phyloP scores from a whole-genome alignment of 2,113 vertebrate species.

The Sebastes schlegelii region DNA sequence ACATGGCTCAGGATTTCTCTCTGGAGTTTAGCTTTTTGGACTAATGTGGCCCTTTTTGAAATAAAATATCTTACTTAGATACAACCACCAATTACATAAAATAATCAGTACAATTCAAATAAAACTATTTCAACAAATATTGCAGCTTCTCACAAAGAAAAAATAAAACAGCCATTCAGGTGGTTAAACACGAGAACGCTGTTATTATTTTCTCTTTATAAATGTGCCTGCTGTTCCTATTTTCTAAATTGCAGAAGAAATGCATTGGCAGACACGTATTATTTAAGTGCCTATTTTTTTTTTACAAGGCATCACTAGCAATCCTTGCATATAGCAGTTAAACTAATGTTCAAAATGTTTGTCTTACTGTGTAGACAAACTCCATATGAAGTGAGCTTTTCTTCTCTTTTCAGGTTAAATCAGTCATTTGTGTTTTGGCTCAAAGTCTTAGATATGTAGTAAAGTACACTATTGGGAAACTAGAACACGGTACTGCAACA shows the following conservation, averaged over 20 bases:
- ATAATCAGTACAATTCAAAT: slow-evolving; percentile 19
- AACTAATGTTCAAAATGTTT: slow-evolving; percentile 12
- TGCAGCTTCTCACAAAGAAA: slow-evolving; percentile 55
- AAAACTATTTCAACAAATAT: slow-evolving; percentile 58
- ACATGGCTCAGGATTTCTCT: slow-evolving; percentile 23
- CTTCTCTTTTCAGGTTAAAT: not conserved
- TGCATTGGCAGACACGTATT: slow-evolving; percentile 28
- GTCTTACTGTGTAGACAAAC: slow-evolving; percentile 15
- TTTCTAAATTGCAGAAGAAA: slow-evolving; percentile 18
- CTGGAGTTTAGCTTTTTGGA: slow-evolving; percentile 11
- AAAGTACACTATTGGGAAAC: slow-evolving; percentile 32
- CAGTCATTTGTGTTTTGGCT: slow-evolving; percentile 36
- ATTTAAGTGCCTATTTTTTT: slow-evolving; percentile 30
- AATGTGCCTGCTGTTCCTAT: slow-evolving; percentile 21
- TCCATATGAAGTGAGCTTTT: not conserved
- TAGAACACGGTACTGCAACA: slow-evolving; percentile 41
- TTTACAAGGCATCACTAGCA: slow-evolving; percentile 42
- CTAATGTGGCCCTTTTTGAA: slow-evolving; percentile 26
- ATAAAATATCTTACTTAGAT: slow-evolving; percentile 34
- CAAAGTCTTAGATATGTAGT: slow-evolving; percentile 32
- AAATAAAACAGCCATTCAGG: slow-evolving; percentile 1
- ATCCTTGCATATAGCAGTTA: slow-evolving; percentile 19
- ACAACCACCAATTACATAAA: slow-evolving; percentile 40
- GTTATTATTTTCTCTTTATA: slow-evolving; percentile 8
- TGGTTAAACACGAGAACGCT: slow-evolving; percentile 38